phyloP scores from a whole-genome alignment of 2,888 invertebrate species.

The Xestobium rufovillosum region DNA sequence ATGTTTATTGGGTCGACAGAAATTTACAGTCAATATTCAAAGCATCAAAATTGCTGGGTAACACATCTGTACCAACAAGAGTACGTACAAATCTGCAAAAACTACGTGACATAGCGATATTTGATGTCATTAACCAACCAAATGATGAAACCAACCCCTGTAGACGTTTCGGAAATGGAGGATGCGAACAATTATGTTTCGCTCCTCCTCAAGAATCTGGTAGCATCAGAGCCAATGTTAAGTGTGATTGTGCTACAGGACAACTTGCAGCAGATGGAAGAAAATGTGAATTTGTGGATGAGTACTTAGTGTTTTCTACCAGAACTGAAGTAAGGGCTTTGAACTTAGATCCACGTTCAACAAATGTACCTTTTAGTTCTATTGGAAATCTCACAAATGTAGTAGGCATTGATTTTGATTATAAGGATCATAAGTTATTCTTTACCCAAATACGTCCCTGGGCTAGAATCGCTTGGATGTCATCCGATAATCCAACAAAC shows the following conservation, averaged over 20 bases:
- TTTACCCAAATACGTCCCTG: constrained; percentile 92
- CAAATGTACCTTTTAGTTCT: constrained; percentile 77
- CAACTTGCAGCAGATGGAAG: constrained; percentile 56
- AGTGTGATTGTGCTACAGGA: constrained; percentile 91
- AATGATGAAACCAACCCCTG: constrained; percentile 76
- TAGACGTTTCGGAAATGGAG: constrained; percentile 64
- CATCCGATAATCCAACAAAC: constrained; percentile 60
- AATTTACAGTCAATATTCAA: constrained; percentile 79
- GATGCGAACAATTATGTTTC: constrained; percentile 94
- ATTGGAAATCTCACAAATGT: constrained; percentile 83
- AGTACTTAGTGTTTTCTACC: constrained; percentile 90
- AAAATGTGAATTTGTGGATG: constrained; percentile 75
- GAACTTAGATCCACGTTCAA: constrained; percentile 76
- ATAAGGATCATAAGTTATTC: constrained; percentile 74
- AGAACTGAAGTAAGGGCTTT: constrained; percentile 88
- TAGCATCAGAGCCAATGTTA: constrained; percentile 48
- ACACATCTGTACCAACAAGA: constrained; percentile 60
- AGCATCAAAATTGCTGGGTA: constrained; percentile 69
- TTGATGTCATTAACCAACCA: constrained; percentile 83
- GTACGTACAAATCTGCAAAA: constrained; percentile 78
- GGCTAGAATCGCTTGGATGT: constrained; percentile 78
- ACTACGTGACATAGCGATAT: constrained; percentile 85
- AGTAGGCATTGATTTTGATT: constrained; percentile 94
- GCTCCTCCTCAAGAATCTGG: constrained; percentile 67
- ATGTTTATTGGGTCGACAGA: constrained; percentile 92